phyloP scores from a whole-genome alignment of 2,888 invertebrate genomes.

The Thyatira batis region DNA sequence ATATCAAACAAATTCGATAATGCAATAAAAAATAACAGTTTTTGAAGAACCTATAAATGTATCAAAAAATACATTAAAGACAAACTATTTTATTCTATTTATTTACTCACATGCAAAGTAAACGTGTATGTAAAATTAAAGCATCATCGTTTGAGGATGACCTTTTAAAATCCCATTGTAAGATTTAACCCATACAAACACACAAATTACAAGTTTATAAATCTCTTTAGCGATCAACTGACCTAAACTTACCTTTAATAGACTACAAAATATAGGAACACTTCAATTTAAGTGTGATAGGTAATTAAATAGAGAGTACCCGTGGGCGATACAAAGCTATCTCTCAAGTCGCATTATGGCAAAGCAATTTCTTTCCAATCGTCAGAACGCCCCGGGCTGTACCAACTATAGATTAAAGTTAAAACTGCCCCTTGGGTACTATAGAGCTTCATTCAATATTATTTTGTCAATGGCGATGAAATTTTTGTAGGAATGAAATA shows the following conservation, averaged over 20 bases:
- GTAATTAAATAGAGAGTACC: not conserved
- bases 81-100: no score
- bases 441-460: not conserved
- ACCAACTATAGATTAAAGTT: conserved; percentile 31
- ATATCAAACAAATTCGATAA: no score
- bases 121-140: no score
- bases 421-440: conserved; percentile 26
- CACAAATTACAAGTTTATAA: no score
- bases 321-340: not conserved
- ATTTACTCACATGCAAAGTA: no score
- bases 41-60: no score
- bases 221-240: not conserved
- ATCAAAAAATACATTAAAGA: no score
- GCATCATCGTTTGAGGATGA: no score
- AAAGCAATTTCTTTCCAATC: conserved; percentile 32
- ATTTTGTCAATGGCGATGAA: not conserved
- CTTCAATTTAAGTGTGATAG: not conserved
- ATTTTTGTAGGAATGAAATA: not conserved
- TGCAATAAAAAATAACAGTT: no score
- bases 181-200: no score
- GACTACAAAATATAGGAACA: not conserved
- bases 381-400: conserved; percentile 17
- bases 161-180: no score
- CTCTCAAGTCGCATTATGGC: not conserved
- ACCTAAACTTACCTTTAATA: not conserved